Base-by-base conservation (phyloP, 2,797 vertebrate species). In the Eospalax fontanierii region DNA sequence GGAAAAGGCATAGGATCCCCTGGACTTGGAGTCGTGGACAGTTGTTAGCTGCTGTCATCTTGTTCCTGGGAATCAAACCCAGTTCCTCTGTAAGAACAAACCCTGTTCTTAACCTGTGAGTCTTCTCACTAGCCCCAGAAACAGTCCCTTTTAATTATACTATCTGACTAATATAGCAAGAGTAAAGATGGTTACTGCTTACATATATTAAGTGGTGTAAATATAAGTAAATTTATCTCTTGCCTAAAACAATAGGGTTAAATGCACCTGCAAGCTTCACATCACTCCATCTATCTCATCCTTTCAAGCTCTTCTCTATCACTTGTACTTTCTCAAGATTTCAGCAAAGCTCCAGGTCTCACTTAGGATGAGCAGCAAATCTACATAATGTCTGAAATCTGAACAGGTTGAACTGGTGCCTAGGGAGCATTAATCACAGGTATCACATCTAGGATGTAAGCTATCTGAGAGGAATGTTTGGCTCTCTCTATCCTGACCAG, bases 391-490 rank as follows among this genome's bases (percentile, higher is more conserved):
- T 83, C n/a, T 38, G 14, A 61, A 65, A 68, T 35, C 4, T 7
- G 1, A 7, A 30, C 65, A 68, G 66, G 14, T 9, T 75, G 57
- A 74, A 61, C 26, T 2, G 24, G 9, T 18, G 38, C 35, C 30
- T 4, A 63, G 5, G 26, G 40, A 82, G 0, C 1, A 3, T 59
- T 82, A 26, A 35, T 30, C 4, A 76, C 10, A 16, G 57, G 50
- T 5, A 73, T 24, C 33, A 22, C n/a, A 4, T 4, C 9, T 38
- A 11, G 14, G 6, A 8, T 12, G 70, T 12, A 4, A 1, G 30
- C 6, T 66, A 1, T 8, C 12, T 1, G 11, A 9, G 33, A 50
- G 8, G 7, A 14, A 1, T n/a, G 19, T 1, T 4, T 43, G 14
- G 30, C 68, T 66, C 6, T 50, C 46, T 50, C 46, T 50, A 11